Conservation (phyloP, 2,797 vertebrate genomes). For the Falco cherrug region DNA sequence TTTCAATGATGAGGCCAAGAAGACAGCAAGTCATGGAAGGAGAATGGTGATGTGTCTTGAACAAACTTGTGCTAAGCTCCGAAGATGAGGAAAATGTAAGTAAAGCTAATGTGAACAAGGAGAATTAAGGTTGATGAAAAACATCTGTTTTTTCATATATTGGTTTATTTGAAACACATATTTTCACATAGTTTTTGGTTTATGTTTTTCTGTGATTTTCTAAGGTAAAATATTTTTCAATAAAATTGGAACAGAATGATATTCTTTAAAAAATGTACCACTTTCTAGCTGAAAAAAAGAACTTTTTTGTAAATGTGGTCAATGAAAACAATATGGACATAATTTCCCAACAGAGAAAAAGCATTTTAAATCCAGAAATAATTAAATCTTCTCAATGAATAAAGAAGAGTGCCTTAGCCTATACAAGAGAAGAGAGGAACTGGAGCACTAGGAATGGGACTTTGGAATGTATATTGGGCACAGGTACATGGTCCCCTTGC, state of each 20-base stretch:
- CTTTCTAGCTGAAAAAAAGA: neutral
- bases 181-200: neutral
- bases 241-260: neutral
- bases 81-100: neutral
- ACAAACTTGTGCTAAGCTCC: neutral
- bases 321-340: neutral
- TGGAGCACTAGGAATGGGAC: neutral
- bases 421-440: neutral
- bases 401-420: neutral
- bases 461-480: neutral
- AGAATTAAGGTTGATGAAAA: neutral
- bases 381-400: neutral
- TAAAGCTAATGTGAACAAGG: neutral
- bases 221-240: constrained; percentile 27
- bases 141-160: neutral
- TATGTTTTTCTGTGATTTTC: constrained; percentile 7
- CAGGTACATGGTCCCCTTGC: neutral
- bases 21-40: neutral
- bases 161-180: neutral
- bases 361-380: neutral
- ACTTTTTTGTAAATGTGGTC: neutral
- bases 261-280: neutral
- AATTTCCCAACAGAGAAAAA: neutral
- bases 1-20: neutral
- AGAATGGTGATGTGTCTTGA: neutral